Evolutionary conservation across 92 coral and sea anemone genomes (phyloP).

Genomic region (Blastomussa wellsi): DNA sequence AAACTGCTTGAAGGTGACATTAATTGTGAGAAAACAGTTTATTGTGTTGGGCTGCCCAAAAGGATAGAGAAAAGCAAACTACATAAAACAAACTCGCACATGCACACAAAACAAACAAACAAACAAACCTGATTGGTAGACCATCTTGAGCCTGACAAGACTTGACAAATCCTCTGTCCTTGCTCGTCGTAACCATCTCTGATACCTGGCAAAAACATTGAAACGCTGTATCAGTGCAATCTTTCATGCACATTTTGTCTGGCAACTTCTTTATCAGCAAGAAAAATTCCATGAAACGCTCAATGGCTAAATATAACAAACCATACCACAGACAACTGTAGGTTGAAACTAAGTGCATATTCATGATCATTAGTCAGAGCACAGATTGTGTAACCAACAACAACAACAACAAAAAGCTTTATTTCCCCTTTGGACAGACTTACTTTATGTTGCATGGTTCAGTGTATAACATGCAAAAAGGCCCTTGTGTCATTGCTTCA

Average conservation of each 20-base stretch:
- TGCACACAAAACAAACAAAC: background rate
- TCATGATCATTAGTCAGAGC: no score
- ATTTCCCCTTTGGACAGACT: no score
- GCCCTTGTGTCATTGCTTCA: no score
- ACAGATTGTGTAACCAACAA: no score
- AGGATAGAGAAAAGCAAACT: no score
- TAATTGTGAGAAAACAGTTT: background rate
- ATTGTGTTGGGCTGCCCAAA: background rate
- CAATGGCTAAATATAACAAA: background rate
- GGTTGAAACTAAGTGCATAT: no score
- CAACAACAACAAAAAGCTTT: no score
- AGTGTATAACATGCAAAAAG: no score
- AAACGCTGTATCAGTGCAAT: background rate
- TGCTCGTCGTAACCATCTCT: constrained; percentile 93
- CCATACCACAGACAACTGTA: background rate
- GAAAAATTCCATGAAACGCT: background rate
- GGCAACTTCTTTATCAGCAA: background rate
- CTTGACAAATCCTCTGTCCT: constrained; percentile 88
- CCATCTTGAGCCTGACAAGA: constrained; percentile 74
- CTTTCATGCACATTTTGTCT: background rate
- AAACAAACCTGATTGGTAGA: constrained; percentile 87
- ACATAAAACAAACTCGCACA: no score
- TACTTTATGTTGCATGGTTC: no score
- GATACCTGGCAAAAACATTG: constrained; percentile 55
- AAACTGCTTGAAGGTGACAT: background rate